Evolutionary conservation across 2,113 vertebrate species (phyloP), one percentile per base, ranked within the genome.

Genomic region (Aepyceros melampus): DNA sequence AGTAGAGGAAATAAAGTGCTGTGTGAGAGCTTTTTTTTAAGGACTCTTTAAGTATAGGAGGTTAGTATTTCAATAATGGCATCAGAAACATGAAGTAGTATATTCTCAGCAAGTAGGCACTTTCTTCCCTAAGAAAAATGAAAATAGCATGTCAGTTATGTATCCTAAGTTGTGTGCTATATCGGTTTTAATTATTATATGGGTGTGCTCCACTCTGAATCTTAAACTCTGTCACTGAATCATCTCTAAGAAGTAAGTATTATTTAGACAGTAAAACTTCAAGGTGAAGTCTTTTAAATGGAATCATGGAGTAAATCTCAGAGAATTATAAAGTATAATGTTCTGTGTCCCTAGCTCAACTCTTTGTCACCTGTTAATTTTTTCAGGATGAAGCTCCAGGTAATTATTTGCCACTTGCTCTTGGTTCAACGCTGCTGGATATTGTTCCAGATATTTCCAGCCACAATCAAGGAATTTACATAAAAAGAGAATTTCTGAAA

Each of bases 1-100:
- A 96, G 88, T 95, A 79, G 58, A 71, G 40, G 81, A 98, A 97
- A 96, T 98, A 96, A 93, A 96, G 92, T 96, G 91, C 71, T 49
- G 43, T 82, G 36, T 62, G 58, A 96, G 83, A 95, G 74, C 17
- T 89, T 87, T 97, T 31, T 92, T 33, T 19, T 85, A 88, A 67
- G 45, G 25, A 92, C 15, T 27, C 53, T 83, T 95, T 95, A 96
- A 78, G 94, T 95, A 92, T 60, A 85, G 85, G 33, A 91, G 64
- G 93, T 92, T 95, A 95, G 86, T 95, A 53, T 97, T 97, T 97
- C 67, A 94, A 55, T 91, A 90, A 92, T 53, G 19, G n/a, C 27
- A 91, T 87, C 43, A 94, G 89, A 95, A 97, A 60, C 47, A 60
- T 55, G 31, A n/a, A 83, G 36, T 36, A 82, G 87, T 91, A 21